Conservation (phyloP, 64 coral and sea anemone genomes). For the Cladopsammia gracilis region DNA sequence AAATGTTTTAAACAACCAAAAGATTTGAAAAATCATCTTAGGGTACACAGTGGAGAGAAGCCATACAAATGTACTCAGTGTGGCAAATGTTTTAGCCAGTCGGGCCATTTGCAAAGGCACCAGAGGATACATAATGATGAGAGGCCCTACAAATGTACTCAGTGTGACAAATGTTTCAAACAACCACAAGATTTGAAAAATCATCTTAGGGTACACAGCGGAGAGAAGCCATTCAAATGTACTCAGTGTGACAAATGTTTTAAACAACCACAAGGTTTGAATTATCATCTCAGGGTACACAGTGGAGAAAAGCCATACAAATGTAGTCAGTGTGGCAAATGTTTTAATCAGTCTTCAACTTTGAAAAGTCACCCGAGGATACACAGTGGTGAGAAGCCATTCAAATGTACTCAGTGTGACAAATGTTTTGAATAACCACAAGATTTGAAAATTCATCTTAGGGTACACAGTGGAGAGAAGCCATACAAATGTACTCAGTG, state of each 20-base stretch:
- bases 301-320: constrained; percentile 48
- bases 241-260: not conserved
- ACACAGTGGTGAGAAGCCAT: not conserved
- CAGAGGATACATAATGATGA: too few species aligned
- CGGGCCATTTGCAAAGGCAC: too few species aligned
- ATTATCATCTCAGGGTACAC: constrained; percentile 12
- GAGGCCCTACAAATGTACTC: too few species aligned
- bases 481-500: not conserved
- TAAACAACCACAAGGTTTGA: constrained; percentile 15
- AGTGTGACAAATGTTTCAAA: too few species aligned
- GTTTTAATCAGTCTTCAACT: not conserved
- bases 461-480: not conserved
- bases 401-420: not conserved
- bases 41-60: too few species aligned
- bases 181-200: too few species aligned
- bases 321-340: not conserved
- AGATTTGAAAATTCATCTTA: not conserved
- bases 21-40: too few species aligned
- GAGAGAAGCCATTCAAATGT: constrained; percentile 40
- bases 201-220: not conserved
- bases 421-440: not conserved
- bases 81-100: too few species aligned
- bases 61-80: too few species aligned
- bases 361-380: not conserved
- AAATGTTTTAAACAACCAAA: too few species aligned